These are phyloP conservation scores for Alethe diademata DNA, from an alignment of 2,113 vertebrate species.

Conservation along the genomic window DNA sequence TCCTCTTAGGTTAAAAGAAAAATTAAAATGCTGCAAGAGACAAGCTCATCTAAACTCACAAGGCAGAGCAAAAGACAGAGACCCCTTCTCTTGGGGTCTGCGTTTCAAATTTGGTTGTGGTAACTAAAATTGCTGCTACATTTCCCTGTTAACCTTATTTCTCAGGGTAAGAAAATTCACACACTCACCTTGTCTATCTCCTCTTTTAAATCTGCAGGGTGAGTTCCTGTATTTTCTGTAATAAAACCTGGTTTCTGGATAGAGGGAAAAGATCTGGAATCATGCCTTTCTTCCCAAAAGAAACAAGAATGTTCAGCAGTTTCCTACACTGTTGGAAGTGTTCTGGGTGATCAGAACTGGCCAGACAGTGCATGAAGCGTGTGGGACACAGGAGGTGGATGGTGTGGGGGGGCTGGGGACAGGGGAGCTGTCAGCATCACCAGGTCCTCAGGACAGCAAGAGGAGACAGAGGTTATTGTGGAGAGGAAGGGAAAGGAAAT, in stretches of 20 bases:
- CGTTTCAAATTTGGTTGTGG: neutral
- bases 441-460: neutral
- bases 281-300: neutral
- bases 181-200: neutral
- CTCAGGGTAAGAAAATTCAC: neutral
- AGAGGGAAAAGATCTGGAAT: neutral
- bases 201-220: neutral
- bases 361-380: neutral
- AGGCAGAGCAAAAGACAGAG: neutral
- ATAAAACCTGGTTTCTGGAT: neutral
- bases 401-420: rapidly evolving
- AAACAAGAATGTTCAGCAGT: neutral
- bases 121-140: neutral
- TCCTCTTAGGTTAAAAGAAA: neutral
- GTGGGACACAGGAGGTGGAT: neutral
- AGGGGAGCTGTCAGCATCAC: neutral
- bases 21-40: neutral
- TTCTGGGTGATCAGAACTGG: neutral
- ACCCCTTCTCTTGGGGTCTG: neutral
- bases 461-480: neutral
- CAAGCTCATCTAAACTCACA: neutral
- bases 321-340: neutral
- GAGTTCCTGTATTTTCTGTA: neutral
- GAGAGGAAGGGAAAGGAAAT: neutral
- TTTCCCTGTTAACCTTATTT: neutral